Conservation (phyloP, 2,113 vertebrate species). For the Osmerus eperlanus region DNA sequence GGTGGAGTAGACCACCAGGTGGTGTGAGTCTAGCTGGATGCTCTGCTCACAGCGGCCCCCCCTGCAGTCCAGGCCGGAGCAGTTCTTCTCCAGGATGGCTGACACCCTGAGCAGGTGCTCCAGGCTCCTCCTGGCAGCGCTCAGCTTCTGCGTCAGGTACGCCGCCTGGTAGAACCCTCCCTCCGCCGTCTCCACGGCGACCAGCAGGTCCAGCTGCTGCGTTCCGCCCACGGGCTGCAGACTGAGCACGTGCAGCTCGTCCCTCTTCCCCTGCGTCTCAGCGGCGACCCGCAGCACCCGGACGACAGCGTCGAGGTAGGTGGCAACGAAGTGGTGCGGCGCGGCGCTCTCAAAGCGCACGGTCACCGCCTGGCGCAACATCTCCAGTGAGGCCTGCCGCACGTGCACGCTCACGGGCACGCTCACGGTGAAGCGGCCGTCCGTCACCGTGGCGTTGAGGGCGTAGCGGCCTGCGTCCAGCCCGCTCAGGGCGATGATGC, state of each 20-base stretch:
- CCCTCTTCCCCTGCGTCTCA: constrained; percentile 78
- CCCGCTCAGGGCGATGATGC: constrained; percentile 91
- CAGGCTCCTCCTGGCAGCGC: constrained; percentile 82
- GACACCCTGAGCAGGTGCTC: constrained; percentile 89
- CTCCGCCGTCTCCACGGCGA: constrained; percentile 81
- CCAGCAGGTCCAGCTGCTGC: constrained; percentile 90
- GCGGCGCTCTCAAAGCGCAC: constrained; percentile 90
- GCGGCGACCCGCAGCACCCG: constrained; percentile 79
- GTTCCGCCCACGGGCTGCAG: constrained; percentile 88
- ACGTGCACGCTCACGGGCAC: constrained; percentile 87
- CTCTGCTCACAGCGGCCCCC: constrained; percentile 90
- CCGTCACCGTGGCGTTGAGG: constrained; percentile 90
- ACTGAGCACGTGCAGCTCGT: constrained; percentile 87
- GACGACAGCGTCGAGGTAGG: constrained; percentile 82
- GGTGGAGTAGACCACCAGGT: constrained; percentile 89
- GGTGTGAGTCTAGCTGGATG: constrained; percentile 88
- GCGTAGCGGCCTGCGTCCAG: constrained; percentile 87
- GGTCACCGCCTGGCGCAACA: constrained; percentile 89
- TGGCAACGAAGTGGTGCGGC: constrained; percentile 88
- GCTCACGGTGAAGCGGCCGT: constrained; percentile 89
- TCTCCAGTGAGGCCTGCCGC: constrained; percentile 82
- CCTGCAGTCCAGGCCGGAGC: constrained; percentile 90
- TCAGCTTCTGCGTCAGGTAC: constrained; percentile 94
- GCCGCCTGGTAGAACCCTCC: constrained; percentile 88
- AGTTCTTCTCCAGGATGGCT: constrained; percentile 94